Evolutionary conservation across 2,797 vertebrate species (phyloP), one percentile per base, ranked within the genome.

Genomic region (Chaunax sp.): DNA sequence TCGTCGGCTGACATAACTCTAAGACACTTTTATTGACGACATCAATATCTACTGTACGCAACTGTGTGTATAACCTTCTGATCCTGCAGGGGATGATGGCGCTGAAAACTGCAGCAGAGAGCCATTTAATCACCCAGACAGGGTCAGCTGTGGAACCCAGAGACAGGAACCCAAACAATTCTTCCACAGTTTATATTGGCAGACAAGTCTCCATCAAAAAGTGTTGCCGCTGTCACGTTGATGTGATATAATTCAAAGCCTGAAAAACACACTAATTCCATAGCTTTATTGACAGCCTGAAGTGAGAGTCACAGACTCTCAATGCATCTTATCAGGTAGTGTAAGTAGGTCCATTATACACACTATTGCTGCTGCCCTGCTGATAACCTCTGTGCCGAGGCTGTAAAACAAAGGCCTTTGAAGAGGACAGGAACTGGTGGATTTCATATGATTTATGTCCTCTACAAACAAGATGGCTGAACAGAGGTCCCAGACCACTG

Each of bases 371-470:
- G 64, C 78, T 89, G 89, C 63, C 92, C 90, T 30, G 71, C 81
- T 86, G 90, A 92, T 92, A 92, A 92, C 90, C 90, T 92, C 87
- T 75, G 76, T 20, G 77, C 59, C 13, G 69, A 83, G 78, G 88
- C 66, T 62, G 83, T 70, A 69, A 85, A 90, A 92, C 90, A 92
- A 91, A 92, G 79, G 86, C 85, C 91, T 91, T 91, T 91, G 90
- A 90, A 92, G 90, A 87, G 66, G 60, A 89, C 82, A 81, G 89
- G 89, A 89, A 89, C 90, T 64, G 70, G 59, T 77, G 75, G 44
- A 65, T 84, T 87, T 81, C 15, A 46, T 75, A 65, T 92, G 91
- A 92, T 93, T 93, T 88, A 92, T 92, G 90, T 84, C 81, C 79
- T 77, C 77, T 75, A 59, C 88, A 87, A 90, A 87, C 82, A 86